These are phyloP conservation scores for Chaetodon trifascialis DNA, from an alignment of 2,113 vertebrate species.

Conservation along the genomic window DNA sequence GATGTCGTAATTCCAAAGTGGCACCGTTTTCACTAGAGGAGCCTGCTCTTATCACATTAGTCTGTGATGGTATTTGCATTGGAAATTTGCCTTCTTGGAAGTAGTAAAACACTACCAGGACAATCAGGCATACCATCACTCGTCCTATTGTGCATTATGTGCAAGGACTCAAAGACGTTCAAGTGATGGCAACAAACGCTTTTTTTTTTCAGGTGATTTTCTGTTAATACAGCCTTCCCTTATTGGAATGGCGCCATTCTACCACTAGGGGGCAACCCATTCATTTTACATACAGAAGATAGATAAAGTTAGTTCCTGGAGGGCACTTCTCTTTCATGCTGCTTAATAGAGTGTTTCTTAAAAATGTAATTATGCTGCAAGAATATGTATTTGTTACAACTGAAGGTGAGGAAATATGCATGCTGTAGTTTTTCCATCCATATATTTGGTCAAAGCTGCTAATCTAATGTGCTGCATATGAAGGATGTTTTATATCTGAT, in stretches of 20 bases:
- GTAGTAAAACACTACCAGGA: background rate
- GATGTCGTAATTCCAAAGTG: slow-evolving; percentile 21
- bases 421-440: background rate
- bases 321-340: background rate
- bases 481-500: background rate
- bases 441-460: background rate
- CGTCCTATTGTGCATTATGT: background rate
- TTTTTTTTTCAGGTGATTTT: slow-evolving; percentile 13
- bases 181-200: background rate
- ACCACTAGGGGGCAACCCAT: slow-evolving; percentile 71
- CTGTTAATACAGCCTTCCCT: too few relatives aligned
- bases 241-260: background rate
- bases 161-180: slow-evolving; percentile 3
- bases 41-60: background rate
- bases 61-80: slow-evolving; percentile 60
- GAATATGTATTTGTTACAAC: slow-evolving; percentile 16
- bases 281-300: background rate
- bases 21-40: slow-evolving; percentile 36
- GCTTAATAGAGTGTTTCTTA: background rate
- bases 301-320: background rate
- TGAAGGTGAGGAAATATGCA: background rate
- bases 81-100: slow-evolving; percentile 41
- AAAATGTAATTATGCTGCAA: background rate
- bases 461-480: background rate
- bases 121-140: background rate